Evolutionary conservation across 2,113 vertebrate genomes (phyloP).

Genomic region (Hiodon alosoides): DNA sequence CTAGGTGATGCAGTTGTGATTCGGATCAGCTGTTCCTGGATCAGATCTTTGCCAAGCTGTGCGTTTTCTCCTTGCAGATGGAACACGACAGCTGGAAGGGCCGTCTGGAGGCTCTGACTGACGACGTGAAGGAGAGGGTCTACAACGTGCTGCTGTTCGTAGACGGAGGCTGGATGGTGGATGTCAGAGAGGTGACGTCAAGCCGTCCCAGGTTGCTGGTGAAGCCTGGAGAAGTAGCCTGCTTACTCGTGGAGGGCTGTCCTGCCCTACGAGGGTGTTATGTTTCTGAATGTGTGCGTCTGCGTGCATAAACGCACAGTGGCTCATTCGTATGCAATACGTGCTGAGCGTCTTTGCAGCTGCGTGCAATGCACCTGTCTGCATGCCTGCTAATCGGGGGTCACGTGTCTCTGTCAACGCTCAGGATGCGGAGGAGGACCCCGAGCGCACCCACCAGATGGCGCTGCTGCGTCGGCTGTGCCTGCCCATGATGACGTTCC

Average conservation of each 20-base stretch:
- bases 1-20: not conserved
- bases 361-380: too few species aligned
- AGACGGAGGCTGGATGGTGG: conserved; percentile 97
- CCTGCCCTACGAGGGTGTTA: too few species aligned
- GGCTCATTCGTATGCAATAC: too few species aligned
- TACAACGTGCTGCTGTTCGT: conserved; percentile 96
- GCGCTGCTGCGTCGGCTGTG: conserved; percentile 75
- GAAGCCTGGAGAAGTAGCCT: not conserved
- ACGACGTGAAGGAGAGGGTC: conserved; percentile 92
- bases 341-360: too few species aligned
- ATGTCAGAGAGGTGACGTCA: conserved; percentile 79
- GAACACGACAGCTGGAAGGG: conserved; percentile 80
- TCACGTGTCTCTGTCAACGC: not conserved
- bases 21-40: not conserved
- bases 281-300: not conserved
- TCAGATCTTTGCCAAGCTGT: not conserved
- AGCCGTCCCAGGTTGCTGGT: too few species aligned
- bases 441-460: conserved; percentile 84
- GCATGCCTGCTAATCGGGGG: not conserved
- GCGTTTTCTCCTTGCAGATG: conserved; percentile 55
- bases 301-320: conserved; percentile 6
- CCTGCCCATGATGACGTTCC: conserved; percentile 81
- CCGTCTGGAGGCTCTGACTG: conserved; percentile 77
- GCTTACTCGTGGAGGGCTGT: too few species aligned
- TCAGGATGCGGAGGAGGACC: conserved; percentile 79